phyloP scores from a whole-genome alignment of 2,797 vertebrate genomes.

The Neopelma chrysocephalum region DNA sequence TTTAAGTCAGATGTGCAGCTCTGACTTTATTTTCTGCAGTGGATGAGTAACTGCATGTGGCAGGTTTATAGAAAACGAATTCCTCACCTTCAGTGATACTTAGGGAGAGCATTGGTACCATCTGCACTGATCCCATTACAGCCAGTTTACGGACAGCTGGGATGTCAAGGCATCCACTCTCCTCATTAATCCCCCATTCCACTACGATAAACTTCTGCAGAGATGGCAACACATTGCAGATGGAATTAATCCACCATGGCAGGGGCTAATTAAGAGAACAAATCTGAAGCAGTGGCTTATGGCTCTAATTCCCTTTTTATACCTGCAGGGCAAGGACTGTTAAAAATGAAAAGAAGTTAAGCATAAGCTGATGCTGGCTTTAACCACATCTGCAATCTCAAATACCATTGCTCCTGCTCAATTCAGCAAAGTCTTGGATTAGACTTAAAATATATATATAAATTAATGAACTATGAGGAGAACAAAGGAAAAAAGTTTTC shows the following conservation, averaged over 20 bases:
- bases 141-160: constrained; percentile 34
- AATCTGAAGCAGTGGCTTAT: constrained; percentile 57
- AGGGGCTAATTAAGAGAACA: constrained; percentile 66
- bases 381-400: constrained; percentile 11
- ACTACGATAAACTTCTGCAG: constrained; percentile 47
- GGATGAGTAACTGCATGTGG: constrained; percentile 1
- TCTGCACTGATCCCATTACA: constrained; percentile 52
- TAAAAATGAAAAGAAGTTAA: constrained; percentile 52
- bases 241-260: constrained; percentile 62
- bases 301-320: constrained; percentile 60
- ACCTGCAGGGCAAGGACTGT: constrained; percentile 55
- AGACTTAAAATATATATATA: not conserved
- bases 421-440: not conserved
- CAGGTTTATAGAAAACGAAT: constrained; percentile 31
- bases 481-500: not conserved
- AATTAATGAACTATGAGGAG: not conserved
- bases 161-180: constrained; percentile 9
- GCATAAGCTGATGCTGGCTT: not conserved
- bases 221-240: constrained; percentile 48
- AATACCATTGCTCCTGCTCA: not conserved
- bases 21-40: not conserved
- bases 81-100: constrained; percentile 47
- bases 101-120: constrained; percentile 36
- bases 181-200: constrained; percentile 50
- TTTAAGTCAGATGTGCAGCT: not conserved